Evolutionary conservation across 92 coral and sea anemone genomes (phyloP).

Genomic region (Heliopora coerulea): DNA sequence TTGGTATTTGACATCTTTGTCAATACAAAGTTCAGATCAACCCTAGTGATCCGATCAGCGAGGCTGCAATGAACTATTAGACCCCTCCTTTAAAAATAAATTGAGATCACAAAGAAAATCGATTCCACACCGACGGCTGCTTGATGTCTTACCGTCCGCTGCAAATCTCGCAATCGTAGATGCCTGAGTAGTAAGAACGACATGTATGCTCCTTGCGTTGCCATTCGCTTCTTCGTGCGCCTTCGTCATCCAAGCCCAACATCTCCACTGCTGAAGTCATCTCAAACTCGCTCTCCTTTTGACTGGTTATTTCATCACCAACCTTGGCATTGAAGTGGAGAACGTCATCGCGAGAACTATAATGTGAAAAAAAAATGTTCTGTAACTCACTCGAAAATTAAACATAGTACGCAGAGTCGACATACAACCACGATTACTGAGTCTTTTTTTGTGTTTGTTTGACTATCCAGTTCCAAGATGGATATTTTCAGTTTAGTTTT

Average conservation of each 20-base stretch:
- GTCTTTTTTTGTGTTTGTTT: too few relatives aligned
- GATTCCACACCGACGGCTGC: background rate
- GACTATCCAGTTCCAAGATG: too few relatives aligned
- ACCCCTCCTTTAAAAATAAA: too few relatives aligned
- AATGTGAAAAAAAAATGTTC: background rate
- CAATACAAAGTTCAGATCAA: too few relatives aligned
- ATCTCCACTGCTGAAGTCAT: slow-evolving; percentile 89
- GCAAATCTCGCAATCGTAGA: slow-evolving; percentile 87
- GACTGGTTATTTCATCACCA: slow-evolving; percentile 73
- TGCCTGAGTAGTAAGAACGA: slow-evolving; percentile 86
- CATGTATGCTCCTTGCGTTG: slow-evolving; percentile 95
- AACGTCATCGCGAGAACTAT: slow-evolving; percentile 71
- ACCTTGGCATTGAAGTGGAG: slow-evolving; percentile 86
- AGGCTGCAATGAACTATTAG: too few relatives aligned
- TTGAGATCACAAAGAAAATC: too few relatives aligned
- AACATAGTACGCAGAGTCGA: too few relatives aligned
- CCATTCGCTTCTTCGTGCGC: slow-evolving; percentile 73
- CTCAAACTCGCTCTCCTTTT: slow-evolving; percentile 73
- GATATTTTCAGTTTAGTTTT: too few relatives aligned
- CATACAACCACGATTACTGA: too few relatives aligned
- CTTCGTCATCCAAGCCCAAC: slow-evolving; percentile 82
- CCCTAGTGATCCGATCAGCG: too few relatives aligned
- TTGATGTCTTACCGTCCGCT: slow-evolving; percentile 72
- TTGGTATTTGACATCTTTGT: too few relatives aligned
- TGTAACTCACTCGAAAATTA: too few relatives aligned